Conservation (phyloP, 2,797 vertebrate genomes). For the Sciaenops ocellatus region DNA sequence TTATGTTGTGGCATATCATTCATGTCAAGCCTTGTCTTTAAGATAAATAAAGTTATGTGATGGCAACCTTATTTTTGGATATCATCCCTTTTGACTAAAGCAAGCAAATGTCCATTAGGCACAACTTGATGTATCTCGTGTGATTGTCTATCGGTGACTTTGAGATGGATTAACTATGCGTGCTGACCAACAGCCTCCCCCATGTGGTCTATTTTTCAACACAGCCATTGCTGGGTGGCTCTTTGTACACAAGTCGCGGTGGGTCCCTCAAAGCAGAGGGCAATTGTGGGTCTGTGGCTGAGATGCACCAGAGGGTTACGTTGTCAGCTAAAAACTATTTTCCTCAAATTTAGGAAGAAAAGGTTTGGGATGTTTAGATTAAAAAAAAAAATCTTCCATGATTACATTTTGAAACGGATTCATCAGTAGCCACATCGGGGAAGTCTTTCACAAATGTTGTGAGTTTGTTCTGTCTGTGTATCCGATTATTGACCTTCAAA, state of each 20-base stretch:
- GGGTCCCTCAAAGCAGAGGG: constrained; percentile 53
- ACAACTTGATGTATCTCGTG: not conserved
- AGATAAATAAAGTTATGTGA: not conserved
- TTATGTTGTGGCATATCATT: not conserved
- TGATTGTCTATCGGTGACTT: not conserved
- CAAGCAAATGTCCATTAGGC: not conserved
- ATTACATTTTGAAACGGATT: constrained; percentile 46
- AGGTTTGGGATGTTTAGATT: constrained; percentile 52
- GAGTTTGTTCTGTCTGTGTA: constrained; percentile 19
- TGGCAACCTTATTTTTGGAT: not conserved
- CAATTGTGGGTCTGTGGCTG: constrained; percentile 50
- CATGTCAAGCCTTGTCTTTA: not conserved
- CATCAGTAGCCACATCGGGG: constrained; percentile 8
- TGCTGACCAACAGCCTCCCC: constrained; percentile 27
- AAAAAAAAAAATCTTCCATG: constrained; percentile 27
- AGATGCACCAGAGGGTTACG: constrained; percentile 33
- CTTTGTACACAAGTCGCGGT: constrained; percentile 64
- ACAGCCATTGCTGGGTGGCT: constrained; percentile 44
- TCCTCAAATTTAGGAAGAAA: constrained; percentile 40
- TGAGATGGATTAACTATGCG: constrained; percentile 24
- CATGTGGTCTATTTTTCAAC: constrained; percentile 47
- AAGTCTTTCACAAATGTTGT: constrained; percentile 20
- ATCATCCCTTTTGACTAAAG: not conserved
- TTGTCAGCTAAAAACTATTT: constrained; percentile 50
- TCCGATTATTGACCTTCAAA: constrained; percentile 2